Base-by-base conservation (phyloP, 2,888 invertebrate genomes). In the Ptilodon capucinus region DNA sequence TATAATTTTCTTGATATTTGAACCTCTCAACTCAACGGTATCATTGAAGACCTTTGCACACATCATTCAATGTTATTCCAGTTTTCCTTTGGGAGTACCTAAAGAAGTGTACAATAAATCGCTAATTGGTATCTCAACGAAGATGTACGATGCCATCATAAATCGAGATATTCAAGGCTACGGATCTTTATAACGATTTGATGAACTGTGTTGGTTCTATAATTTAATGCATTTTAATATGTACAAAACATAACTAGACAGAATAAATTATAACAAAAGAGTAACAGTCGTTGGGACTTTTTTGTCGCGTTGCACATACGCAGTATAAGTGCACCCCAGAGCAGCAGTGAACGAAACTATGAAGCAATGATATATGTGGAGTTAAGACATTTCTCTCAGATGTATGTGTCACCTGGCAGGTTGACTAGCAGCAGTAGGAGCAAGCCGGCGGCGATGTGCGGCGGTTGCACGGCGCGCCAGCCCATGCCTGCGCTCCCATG, bases 401-500 rank as follows among this genome's bases (percentile, higher is more conserved):
- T 1, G 32, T 13, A 4, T 14, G 2, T 32, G 14, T 48, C 59
- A 90, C 86, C 87, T 90, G 89, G 89, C 81, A 91, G 81, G 82
- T 89, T 79, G 72, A 87, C 86, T 81, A 91, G 85, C 82, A 91
- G 84, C 78, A 92, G 84, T 63, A 91, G 87, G 81, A 91, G 91
- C 84, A 92, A 91, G 88, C 92, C 91, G 92, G 92, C 92, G 91
- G 92, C 91, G 90, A 90, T 89, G 91, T 89, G 93, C 92, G 92
- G 93, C 92, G 92, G 92, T 91, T 94, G 95, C 95, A 95, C 94
- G 94, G 94, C 95, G 94, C 95, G 94, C 95, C 95, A 94, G 95
- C 95, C 95, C 95, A 96, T 96, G 94, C 95, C 95, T 95, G 95
- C 95, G 94, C 94, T 95, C 95, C 95, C 95, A 96, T 96, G 91